These are phyloP conservation scores for Erpornis zantholeuca DNA, from an alignment of 2,113 vertebrate genomes.

Conservation along the genomic window DNA sequence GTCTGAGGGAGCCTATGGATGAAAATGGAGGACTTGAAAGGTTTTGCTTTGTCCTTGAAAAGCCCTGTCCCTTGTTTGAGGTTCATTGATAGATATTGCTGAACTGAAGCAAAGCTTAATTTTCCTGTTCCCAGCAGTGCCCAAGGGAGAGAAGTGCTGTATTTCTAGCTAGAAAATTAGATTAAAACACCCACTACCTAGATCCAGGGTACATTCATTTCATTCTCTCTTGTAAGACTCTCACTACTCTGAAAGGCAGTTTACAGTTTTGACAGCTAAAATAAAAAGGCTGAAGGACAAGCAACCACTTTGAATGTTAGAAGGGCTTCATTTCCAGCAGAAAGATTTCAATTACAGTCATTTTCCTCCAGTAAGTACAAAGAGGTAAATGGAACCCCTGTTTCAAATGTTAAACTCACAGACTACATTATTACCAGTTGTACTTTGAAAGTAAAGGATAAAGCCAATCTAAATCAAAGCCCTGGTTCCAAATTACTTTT, in stretches of 20 bases:
- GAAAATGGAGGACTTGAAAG: background rate
- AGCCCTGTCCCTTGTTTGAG: background rate
- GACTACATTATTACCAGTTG: slow-evolving; percentile 51
- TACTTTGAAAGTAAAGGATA: slow-evolving; percentile 48
- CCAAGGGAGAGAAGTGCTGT: slow-evolving; percentile 17
- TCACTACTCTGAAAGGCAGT: slow-evolving; percentile 20
- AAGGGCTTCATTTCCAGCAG: slow-evolving; percentile 61
- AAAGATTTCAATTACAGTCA: slow-evolving; percentile 69
- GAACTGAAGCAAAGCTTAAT: background rate
- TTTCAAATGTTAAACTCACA: slow-evolving; percentile 53
- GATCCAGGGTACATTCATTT: background rate
- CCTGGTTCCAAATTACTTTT: slow-evolving; percentile 18
- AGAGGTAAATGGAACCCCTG: slow-evolving; percentile 63
- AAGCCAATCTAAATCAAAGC: slow-evolving; percentile 58
- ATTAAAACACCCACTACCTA: slow-evolving; percentile 29
- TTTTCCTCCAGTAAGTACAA: slow-evolving; percentile 54
- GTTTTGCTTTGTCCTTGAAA: slow-evolving; percentile 23
- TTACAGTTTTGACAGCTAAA: slow-evolving; percentile 65
- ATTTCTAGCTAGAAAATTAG: slow-evolving; percentile 46
- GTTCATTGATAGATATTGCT: background rate
- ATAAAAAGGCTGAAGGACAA: slow-evolving; percentile 63
- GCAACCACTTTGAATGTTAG: slow-evolving; percentile 47
- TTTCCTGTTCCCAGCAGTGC: background rate
- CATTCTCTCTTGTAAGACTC: background rate
- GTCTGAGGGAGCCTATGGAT: background rate